Percentiles rank a stretch among this genome's conserved stretches.
phyloP scores from a whole-genome alignment of 2,888 invertebrate genomes.

The Argynnis bischoffii region DNA sequence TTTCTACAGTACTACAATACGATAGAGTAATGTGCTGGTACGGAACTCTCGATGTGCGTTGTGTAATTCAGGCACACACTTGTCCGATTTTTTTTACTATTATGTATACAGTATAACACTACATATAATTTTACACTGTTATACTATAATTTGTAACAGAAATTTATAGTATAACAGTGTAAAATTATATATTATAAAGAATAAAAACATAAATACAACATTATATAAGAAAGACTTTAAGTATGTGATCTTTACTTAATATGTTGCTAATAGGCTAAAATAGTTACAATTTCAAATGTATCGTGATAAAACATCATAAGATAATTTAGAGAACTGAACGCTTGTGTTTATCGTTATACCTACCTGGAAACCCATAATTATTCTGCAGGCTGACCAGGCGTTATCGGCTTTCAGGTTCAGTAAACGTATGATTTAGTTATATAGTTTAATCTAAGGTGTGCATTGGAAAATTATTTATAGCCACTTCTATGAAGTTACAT shows the following conservation, averaged over 20 bases:
- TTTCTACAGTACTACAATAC: too few relatives aligned
- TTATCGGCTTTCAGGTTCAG: slow-evolving; percentile 74
- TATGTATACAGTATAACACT: too few relatives aligned
- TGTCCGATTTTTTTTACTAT: too few relatives aligned
- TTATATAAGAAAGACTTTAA: too few relatives aligned
- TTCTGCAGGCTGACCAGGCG: slow-evolving; percentile 67
- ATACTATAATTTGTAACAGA: too few relatives aligned
- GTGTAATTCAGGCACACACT: too few relatives aligned
- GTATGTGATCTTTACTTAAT: background rate
- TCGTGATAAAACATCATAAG: background rate
- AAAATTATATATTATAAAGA: too few relatives aligned
- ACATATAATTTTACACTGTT: too few relatives aligned
- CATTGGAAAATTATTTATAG: slow-evolving; percentile 20
- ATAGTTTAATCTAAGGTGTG: slow-evolving; percentile 33
- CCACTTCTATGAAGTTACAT: background rate
- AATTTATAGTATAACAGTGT: too few relatives aligned
- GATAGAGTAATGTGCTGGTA: too few relatives aligned
- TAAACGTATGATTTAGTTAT: slow-evolving; percentile 55
- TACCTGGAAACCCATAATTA: slow-evolving; percentile 52
- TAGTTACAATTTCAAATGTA: background rate
- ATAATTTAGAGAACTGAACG: slow-evolving; percentile 17
- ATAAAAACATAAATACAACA: too few relatives aligned
- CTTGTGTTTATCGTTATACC: slow-evolving; percentile 50
- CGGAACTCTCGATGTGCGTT: too few relatives aligned
- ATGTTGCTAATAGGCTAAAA: background rate